Percentiles rank a stretch among this genome's conserved stretches.
These are phyloP conservation scores for Harpia harpyja DNA, from an alignment of 2,797 vertebrate genomes.

Conservation along the genomic window DNA sequence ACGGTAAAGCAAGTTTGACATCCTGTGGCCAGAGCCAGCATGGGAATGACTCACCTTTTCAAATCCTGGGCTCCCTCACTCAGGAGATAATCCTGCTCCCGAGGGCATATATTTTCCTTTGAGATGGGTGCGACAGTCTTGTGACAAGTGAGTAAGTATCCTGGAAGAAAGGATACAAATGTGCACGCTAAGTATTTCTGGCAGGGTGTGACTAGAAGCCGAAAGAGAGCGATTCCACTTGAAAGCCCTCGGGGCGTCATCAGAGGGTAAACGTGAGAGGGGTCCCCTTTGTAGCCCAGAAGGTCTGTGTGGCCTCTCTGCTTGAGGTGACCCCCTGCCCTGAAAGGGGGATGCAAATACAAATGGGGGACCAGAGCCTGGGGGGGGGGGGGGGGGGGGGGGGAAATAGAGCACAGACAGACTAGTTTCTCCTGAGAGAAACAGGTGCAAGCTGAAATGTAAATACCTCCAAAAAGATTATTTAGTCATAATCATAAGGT, in stretches of 20 bases:
- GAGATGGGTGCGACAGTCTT: neutral
- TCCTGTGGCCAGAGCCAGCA: slow-evolving; percentile 21
- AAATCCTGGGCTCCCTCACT: neutral
- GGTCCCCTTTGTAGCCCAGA: neutral
- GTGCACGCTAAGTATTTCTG: neutral
- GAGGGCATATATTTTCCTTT: neutral
- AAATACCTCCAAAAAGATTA: neutral
- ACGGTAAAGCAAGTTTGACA: slow-evolving; percentile 52
- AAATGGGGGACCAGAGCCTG: neutral
- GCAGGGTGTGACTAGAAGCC: neutral
- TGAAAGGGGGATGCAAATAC: neutral
- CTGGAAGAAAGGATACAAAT: neutral
- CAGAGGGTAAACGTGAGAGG: neutral
- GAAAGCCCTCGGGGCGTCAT: neutral
- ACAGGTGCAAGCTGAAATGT: neutral
- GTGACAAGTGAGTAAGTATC: neutral
- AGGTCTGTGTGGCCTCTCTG: neutral
- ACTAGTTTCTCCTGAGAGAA: neutral
- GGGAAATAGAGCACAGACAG: neutral
- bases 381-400: too few relatives aligned
- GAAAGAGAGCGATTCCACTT: neutral
- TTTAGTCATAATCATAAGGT: neutral
- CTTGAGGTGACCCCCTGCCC: neutral
- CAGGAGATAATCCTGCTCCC: neutral
- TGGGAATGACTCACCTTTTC: neutral